Base-by-base conservation (phyloP, 1,140 invertebrate genomes). In the Drosophila arawakana region DNA sequence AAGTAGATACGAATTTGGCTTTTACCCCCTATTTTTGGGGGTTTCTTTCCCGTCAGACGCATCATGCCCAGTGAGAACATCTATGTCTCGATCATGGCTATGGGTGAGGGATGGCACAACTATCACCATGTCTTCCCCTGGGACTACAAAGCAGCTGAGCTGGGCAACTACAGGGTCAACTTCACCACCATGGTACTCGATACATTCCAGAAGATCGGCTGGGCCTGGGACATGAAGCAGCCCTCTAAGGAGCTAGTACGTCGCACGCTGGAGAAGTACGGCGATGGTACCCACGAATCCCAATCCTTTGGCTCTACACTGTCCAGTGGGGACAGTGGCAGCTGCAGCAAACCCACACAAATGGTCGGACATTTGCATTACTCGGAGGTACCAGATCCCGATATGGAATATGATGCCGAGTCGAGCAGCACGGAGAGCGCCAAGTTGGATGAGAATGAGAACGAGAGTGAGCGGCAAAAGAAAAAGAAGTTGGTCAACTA, bases 101-200 rank as follows among this genome's bases (percentile, higher is more conserved):
- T 94, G 73, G 95, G 95, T 0, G 96, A 97, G 93, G 97, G 97
- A 13, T 97, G 96, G 95, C 97, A 98, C 92, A 98, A 98, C 93
- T 98, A 97, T 92, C 97, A 98, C 91, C 97, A 98, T 91, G 95
- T 95, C 0, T 98, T 98, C 92, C 97, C 97, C 1, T 97, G 96
- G 92, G 93, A 93, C 55, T 96, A 96, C 90, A 94, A 94, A 55
- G 94, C 95, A 39, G 95, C 95, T 49, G 96, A 97, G 80, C 83
- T 94, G 62, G 93, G 93, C 11, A 93, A 93, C 57, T 93, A 93
- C 58, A 57, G 58, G 1, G 78, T 92, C 10, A 92, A 92, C 72
- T 78, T 92, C 8, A 92, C 91, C 34, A 92, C 92, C 39, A 91
- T 92, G 82, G 94, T 95, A 90, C 95, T 97, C 81, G 96, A 98